A percentile compares a stretch with the other conserved stretches of the same genome.
Evolutionary conservation across 2,113 vertebrate species (phyloP).

Genomic region (Tapirus terrestris): DNA sequence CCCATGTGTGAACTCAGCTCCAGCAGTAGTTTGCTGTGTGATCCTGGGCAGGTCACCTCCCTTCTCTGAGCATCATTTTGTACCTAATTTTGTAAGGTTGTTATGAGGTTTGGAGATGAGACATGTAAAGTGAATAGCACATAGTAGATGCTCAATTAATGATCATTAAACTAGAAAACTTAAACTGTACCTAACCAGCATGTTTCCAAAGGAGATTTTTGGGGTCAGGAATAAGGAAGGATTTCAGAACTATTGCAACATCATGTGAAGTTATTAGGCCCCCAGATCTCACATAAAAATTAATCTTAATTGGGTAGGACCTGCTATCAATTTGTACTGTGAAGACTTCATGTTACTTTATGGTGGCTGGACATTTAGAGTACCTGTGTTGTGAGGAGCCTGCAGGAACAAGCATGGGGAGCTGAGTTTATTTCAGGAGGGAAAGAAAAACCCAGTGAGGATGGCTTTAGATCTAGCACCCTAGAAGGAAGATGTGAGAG

Average conservation of each 20-base stretch:
- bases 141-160: background rate
- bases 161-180: background rate
- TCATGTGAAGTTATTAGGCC: constrained; percentile 31
- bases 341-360: constrained; percentile 61
- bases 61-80: background rate
- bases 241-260: background rate
- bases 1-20: background rate
- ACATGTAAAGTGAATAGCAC: background rate
- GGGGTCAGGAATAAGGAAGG: constrained; percentile 56
- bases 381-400: background rate
- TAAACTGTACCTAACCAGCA: background rate
- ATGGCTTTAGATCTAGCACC: background rate
- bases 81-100: background rate
- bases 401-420: background rate
- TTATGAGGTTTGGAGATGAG: background rate
- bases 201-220: constrained; percentile 44
- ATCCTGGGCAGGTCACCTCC: too few species aligned
- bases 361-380: constrained; percentile 57
- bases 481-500: background rate
- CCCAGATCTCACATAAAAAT: constrained; percentile 49
- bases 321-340: background rate
- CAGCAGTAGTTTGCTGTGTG: background rate
- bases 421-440: background rate
- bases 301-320: constrained; percentile 54
- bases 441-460: background rate